Base-by-base conservation (phyloP, 2,888 invertebrate species). In the Mesorhabditis sp. region DNA sequence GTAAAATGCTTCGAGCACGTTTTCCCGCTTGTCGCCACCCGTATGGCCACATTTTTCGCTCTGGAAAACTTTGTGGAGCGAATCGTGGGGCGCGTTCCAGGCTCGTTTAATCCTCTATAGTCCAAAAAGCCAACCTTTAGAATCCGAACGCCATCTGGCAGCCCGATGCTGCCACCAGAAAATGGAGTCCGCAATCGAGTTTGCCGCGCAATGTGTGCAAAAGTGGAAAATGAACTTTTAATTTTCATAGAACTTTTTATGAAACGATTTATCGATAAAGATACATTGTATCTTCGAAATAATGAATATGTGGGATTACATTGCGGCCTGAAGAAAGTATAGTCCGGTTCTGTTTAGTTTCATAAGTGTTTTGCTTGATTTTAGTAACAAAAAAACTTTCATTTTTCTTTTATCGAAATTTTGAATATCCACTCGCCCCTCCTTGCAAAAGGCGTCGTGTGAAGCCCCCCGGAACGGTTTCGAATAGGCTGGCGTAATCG, bases 171-270 rank as follows among this genome's bases (percentile, higher is more conserved):
- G 7, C 58, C 58, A 50, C n/a, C 10, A 50, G 58, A 50, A 50
- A 50, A 50, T 50, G 58, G 58, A 50, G n/a, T 10, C 58, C 58
- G 58, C 58, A 50, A 50, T 50, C 58, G 58, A 50, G n/a, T 50
- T 50, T n/a, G 58, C 58, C n/a, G 58, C n/a, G 58, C 7, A 50
- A 50, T 50, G 58, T n/a, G 58, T 50, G 7, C 58, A 50, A 50
- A 50, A 50, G n/a, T 50, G 58, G 58, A n/a, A 50, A n/a, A 50
- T 50, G 7, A 10, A n/a, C 58, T 50, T 50, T 50, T 28, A 28
- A 28, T 28, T 28, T 28, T 28, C 28, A 28, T 28, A 28, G 28
- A 28, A 28, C 28, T 28, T 28, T 28, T 28, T 28, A 28, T 50
- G 58, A 50, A 50, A 50, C 58, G 7, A 10, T 50, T 50, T 50